These are phyloP conservation scores for Drosophila ezoana DNA, from an alignment of 2,888 invertebrate genomes.

Conservation along the genomic window DNA sequence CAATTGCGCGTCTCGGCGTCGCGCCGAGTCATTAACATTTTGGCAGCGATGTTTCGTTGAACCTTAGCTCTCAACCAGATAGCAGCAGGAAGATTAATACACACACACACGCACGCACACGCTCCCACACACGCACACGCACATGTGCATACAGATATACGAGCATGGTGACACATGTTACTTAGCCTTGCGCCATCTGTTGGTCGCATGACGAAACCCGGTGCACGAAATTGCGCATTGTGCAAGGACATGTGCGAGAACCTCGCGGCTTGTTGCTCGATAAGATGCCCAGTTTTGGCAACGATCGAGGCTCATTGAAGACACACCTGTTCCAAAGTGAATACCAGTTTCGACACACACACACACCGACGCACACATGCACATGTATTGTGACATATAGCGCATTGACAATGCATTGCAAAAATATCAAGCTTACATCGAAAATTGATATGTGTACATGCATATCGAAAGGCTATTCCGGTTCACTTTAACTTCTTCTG, in stretches of 20 bases:
- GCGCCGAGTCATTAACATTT: conserved; percentile 58
- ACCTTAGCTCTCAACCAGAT: conserved; percentile 42
- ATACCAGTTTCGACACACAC: conserved; percentile 8
- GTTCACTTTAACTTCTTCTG: too few relatives aligned
- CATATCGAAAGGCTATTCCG: too few relatives aligned
- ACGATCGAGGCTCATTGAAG: conserved; percentile 1
- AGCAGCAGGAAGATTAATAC: conserved; percentile 23
- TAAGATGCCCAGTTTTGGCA: conserved; percentile 25
- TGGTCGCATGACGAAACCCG: conserved; percentile 46
- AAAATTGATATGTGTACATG: too few relatives aligned
- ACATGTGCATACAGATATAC: neutral
- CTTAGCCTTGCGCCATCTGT: conserved; percentile 49
- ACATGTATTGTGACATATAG: neutral
- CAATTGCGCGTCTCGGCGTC: conserved; percentile 42
- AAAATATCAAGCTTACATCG: too few relatives aligned
- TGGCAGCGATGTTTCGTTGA: conserved; percentile 56
- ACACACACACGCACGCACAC: neutral
- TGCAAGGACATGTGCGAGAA: conserved; percentile 48
- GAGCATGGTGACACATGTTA: conserved; percentile 48
- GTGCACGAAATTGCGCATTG: conserved; percentile 29
- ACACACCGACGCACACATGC: neutral
- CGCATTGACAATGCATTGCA: neutral
- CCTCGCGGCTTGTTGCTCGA: conserved; percentile 43
- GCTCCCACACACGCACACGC: neutral
- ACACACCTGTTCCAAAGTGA: conserved; percentile 25